Base-by-base conservation (phyloP, 2,113 vertebrate genomes). In the Saccopteryx bilineata region DNA sequence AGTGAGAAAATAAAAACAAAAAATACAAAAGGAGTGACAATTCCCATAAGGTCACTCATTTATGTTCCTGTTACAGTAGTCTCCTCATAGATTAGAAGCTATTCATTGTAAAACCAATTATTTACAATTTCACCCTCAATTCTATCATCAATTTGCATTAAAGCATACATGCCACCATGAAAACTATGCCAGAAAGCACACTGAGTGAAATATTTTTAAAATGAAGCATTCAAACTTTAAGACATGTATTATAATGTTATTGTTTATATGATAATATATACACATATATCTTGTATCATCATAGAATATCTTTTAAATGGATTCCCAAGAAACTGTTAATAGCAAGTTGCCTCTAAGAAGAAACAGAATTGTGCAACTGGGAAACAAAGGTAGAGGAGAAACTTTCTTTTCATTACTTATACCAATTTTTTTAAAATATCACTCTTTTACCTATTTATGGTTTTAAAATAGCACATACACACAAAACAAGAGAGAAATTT, bases 121-220 rank as follows among this genome's bases (percentile, higher is more conserved):
- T 21, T 61, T 68, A 68, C 10, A 96, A 90, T 68, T 93, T 66
- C 19, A 86, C 24, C 66, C 54, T 75, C 39, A 81, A 91, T 21
- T 71, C 26, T 23, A 65, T 50, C 61, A 87, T 94, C 60, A n/a
- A 13, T 71, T 33, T 39, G 3, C 33, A 69, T 58, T 5, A 54
- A 74, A 66, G 54, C 23, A 88, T 9, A 69, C 4, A 15, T 78
- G 15, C 19, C 24, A 52, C 23, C 33, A 63, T 46, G 52, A 81
- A 91, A 87, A 91, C 4, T 18, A 24, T 5, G 31, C 6, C 54
- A 76, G 46, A 54, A 82, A 91, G 63, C 26, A 87, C 1, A 48
- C 2, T 65, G 52, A 66, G 8, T 82, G 63, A 83, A 69, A 76
- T 87, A 31, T 33, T 76, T 87, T 24, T 8, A 50, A 94, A 87